Evolutionary conservation across 1,140 invertebrate species (phyloP), one percentile per base, ranked within the genome.

Genomic region (Pseudomyrmex gracilis): DNA sequence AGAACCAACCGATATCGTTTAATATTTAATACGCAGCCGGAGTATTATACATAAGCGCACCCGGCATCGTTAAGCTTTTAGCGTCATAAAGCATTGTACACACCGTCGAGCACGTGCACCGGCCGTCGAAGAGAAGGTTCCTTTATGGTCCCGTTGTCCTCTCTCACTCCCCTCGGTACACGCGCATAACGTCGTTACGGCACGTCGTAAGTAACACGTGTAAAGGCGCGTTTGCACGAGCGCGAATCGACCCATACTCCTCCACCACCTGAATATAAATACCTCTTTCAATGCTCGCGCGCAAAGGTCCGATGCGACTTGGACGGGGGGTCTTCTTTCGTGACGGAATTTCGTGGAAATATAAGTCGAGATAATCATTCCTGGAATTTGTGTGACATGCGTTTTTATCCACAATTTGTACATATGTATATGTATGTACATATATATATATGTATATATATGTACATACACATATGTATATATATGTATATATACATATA

Each of bases 131-230:
- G n/a, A 58, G 57, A 7, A 58, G 51, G 20, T 22, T 22, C 17
- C 64, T 86, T 86, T 77, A 73, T 78, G 80, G 66, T 45, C 13
- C 43, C 34, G n/a, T 20, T 73, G 43, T 17, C 13, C 43, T 49
- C 47, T 24, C n/a, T 53, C 12, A 20, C 15, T 12, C 45, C 43
- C 43, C 13, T 51, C 17, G 4, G 24, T 68, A 58, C 80, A 55
- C 61, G 68, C 55, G 63, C 51, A 60, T 80, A 84, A 78, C 74
- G 85, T 87, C 83, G 83, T 88, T 88, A 88, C 77, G 83, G 77
- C 87, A 88, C 87, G 87, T 88, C 83, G 87, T 87, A 88, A 88
- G 73, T 87, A 88, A 87, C 87, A 85, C 57, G 77, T 88, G 87
- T 88, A 87, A 85, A 85, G 78, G 64, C 60, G 43, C 85, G 85